Evolutionary conservation across 2,797 vertebrate species (phyloP), one percentile per base, ranked within the genome.

Genomic region (Tamandua tetradactyla): DNA sequence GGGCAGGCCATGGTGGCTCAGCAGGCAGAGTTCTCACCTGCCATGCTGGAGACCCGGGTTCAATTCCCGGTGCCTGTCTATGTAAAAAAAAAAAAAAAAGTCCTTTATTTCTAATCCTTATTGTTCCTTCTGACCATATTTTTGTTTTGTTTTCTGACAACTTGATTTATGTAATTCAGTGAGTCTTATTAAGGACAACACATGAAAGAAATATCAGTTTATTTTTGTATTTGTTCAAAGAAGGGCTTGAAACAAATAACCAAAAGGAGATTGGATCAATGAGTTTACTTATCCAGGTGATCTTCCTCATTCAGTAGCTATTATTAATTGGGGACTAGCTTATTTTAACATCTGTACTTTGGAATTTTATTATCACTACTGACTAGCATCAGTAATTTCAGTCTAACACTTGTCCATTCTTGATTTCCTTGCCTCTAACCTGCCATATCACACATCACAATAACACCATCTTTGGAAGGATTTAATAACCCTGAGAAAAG

Each of bases 301-400:
- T 81, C 59, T 84, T 66, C 89, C 61, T 84, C 49, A 87, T 78
- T 89, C 30, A 81, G 85, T 74, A 83, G 89, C n/a, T n/a, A 64
- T 72, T 96, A 30, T 89, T 96, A 93, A 93, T 78, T 87, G 78
- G 66, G 3, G 27, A 22, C 35, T 69, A 49, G 49, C 76, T 94
- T 93, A 92, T 68, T 90, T 84, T 90, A 72, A 55, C 94, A 64
- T 79, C 37, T 87, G 8, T 72, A 49, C 59, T 86, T 94, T 95
- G 81, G 32, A 55, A 75, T 62, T 93, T 94, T 83, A 64, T 94
- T 44, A 74, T 78, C 12, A 35, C 49, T 89, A 47, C 57, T 75
- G 82, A 96, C 94, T 95, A 88, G 35, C 81, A 94, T 96, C 92
- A 95, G 90, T 94, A 89, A 93, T 96, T 93, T 94, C 44, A 94